A percentile compares a stretch with the other conserved stretches of the same genome.
phyloP scores from a whole-genome alignment of 2,888 invertebrate species.

The Stomorhina lunata region DNA sequence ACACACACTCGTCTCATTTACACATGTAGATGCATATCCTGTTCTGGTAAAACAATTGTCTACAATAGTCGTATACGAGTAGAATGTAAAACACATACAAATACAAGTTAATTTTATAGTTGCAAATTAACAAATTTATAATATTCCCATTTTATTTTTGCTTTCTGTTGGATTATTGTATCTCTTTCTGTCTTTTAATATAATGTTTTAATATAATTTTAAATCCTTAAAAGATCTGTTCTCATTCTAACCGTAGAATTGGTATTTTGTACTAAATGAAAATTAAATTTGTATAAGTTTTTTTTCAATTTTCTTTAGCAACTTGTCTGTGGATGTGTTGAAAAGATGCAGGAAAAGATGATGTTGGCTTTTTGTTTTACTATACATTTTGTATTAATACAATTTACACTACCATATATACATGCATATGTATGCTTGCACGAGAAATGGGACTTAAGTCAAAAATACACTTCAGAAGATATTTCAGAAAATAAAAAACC shows the following conservation, averaged over 20 bases:
- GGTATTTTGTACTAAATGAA: neutral
- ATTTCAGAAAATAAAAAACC: too few species aligned
- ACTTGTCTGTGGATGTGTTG: neutral
- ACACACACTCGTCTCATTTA: neutral
- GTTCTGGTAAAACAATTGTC: slow-evolving; percentile 3
- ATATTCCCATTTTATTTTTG: slow-evolving; percentile 2
- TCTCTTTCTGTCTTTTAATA: neutral
- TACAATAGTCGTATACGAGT: too few species aligned
- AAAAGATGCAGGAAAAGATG: neutral
- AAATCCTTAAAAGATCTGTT: slow-evolving; percentile 2
- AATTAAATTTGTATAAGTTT: slow-evolving; percentile 36
- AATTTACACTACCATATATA: neutral
- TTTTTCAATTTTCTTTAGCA: neutral
- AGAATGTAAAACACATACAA: slow-evolving; percentile 5
- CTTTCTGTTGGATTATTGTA: neutral
- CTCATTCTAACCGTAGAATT: neutral
- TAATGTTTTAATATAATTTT: slow-evolving; percentile 18
- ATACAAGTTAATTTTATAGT: slow-evolving; percentile 8
- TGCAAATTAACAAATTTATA: slow-evolving; percentile 51
- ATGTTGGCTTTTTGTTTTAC: too few species aligned
- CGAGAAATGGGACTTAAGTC: too few species aligned
- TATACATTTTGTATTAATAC: neutral
- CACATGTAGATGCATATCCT: neutral
- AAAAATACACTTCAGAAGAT: too few species aligned
- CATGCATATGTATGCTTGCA: neutral